These are phyloP conservation scores for Agonopterix arenella DNA, from an alignment of 2,888 invertebrate genomes.

Conservation along the genomic window DNA sequence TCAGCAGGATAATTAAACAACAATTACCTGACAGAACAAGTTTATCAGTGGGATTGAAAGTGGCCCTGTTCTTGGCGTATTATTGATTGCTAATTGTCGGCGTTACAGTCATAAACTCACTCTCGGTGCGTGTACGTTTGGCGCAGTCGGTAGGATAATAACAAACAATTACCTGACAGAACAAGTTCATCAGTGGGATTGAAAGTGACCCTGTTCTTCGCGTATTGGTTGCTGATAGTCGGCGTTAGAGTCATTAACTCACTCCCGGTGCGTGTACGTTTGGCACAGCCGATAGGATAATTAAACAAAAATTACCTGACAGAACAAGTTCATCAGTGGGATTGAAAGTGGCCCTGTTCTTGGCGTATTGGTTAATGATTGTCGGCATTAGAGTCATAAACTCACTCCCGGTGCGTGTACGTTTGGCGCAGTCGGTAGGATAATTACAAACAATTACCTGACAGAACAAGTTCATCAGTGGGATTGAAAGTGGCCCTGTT, in stretches of 20 bases:
- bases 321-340: conserved; percentile 96
- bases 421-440: conserved; percentile 74
- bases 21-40: conserved; percentile 86
- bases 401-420: conserved; percentile 85
- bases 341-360: conserved; percentile 96
- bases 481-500: conserved; percentile 97
- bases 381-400: conserved; percentile 85
- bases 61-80: conserved; percentile 95
- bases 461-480: conserved; percentile 94
- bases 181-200: conserved; percentile 95
- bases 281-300: conserved; percentile 69
- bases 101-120: conserved; percentile 82
- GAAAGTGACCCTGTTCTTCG: conserved; percentile 95
- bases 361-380: conserved; percentile 94
- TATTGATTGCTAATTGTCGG: conserved; percentile 87
- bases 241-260: conserved; percentile 85
- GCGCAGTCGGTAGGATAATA: conserved; percentile 21
- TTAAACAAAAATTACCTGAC: conserved; percentile 69
- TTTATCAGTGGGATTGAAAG: conserved; percentile 95
- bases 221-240: conserved; percentile 93
- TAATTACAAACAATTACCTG: conserved; percentile 55
- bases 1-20: no score
- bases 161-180: conserved; percentile 79
- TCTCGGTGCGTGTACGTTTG: conserved; percentile 83
- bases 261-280: conserved; percentile 86